Evolutionary conservation across 2,797 vertebrate species (phyloP).

Genomic region (Typhlichthys subterraneus): DNA sequence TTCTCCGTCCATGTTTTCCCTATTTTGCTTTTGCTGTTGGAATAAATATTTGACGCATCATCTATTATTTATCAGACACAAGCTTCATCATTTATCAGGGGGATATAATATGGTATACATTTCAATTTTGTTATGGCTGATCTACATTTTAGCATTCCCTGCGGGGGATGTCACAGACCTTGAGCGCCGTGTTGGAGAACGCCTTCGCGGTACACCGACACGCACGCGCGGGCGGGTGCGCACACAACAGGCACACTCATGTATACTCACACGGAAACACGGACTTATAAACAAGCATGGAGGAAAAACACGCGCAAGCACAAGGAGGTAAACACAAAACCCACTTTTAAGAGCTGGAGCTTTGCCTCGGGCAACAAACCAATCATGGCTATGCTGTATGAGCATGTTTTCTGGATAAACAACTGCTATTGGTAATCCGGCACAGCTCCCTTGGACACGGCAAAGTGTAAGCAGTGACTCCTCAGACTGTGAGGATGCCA

Average conservation of each 20-base stretch:
- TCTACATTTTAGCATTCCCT: conserved; percentile 64
- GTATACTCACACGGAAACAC: conserved; percentile 42
- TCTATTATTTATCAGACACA: conserved; percentile 73
- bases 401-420: conserved; percentile 69
- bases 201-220: conserved; percentile 22
- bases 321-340: conserved; percentile 68
- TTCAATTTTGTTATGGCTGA: conserved; percentile 68
- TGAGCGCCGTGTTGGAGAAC: conserved; percentile 24
- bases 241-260: conserved; percentile 44
- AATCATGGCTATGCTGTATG: conserved; percentile 65
- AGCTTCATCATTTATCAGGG: conserved; percentile 70
- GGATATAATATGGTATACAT: conserved; percentile 72
- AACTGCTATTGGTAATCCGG: conserved; percentile 70
- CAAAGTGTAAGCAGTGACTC: conserved; percentile 54
- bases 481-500: conserved; percentile 58
- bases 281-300: conserved; percentile 46
- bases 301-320: conserved; percentile 44
- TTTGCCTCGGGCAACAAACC: conserved; percentile 71
- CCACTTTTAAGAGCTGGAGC: conserved; percentile 59
- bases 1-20: conserved; percentile 21
- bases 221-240: conserved; percentile 13
- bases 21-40: conserved; percentile 44
- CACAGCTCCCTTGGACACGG: conserved; percentile 53
- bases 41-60: conserved; percentile 75
- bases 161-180: conserved; percentile 60